A percentile compares a stretch with the other conserved stretches of the same genome.
These are phyloP conservation scores for Nipponacmea schrenckii DNA, from an alignment of 2,888 invertebrate genomes.

Conservation along the genomic window DNA sequence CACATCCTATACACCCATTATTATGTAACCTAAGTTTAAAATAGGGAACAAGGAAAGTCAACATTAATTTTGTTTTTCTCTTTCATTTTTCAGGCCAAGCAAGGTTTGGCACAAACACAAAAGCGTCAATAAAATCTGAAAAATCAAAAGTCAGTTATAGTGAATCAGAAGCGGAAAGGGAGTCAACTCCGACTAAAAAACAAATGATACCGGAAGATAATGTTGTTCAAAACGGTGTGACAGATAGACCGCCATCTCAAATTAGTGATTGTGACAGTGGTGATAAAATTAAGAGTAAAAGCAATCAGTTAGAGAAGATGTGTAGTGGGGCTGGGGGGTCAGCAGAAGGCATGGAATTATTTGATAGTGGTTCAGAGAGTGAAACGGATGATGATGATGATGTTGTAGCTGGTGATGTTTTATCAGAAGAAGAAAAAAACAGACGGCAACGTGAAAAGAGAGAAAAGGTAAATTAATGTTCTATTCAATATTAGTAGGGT, in stretches of 20 bases:
- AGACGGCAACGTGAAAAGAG: conserved; percentile 52
- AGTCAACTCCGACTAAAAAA: not conserved
- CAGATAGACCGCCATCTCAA: not conserved
- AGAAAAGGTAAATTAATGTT: conserved; percentile 50
- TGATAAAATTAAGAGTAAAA: not conserved
- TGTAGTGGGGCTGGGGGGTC: conserved; percentile 28
- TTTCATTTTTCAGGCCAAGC: not conserved
- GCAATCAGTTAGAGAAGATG: conserved; percentile 23
- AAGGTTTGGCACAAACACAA: not conserved
- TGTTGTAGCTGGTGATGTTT: conserved; percentile 12
- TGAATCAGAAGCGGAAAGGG: not conserved
- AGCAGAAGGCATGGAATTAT: conserved; percentile 18
- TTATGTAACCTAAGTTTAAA: no score
- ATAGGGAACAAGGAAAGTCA: no score
- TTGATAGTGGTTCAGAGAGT: conserved; percentile 16
- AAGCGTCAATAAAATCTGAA: conserved; percentile 4
- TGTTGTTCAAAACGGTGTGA: not conserved
- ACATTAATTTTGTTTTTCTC: no score
- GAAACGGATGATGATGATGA: conserved; percentile 70
- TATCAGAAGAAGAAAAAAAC: conserved; percentile 58
- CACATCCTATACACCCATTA: no score
- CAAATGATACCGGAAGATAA: not conserved
- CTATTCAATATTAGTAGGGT: not conserved
- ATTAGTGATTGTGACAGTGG: not conserved
- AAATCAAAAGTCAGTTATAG: not conserved